Percentiles rank a stretch among this genome's conserved stretches.
Evolutionary conservation across 2,888 invertebrate species (phyloP).

Genomic region (Drosophila multiciliata): DNA sequence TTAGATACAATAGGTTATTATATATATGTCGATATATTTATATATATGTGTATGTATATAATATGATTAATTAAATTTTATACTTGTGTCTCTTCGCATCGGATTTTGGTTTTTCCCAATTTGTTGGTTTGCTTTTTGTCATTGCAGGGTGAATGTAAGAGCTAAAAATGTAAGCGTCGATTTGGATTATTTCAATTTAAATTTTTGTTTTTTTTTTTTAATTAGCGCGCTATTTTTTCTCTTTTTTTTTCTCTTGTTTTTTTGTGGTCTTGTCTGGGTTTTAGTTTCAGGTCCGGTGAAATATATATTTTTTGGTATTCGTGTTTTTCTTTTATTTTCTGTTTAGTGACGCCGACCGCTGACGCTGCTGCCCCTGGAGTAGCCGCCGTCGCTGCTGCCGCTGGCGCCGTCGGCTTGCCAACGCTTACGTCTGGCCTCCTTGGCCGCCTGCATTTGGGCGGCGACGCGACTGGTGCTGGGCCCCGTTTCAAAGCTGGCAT

Average conservation of each 20-base stretch:
- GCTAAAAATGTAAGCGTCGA: conserved; percentile 78
- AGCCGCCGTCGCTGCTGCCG: conserved; percentile 75
- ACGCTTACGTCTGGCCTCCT: conserved; percentile 79
- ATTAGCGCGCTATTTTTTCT: conserved; percentile 6
- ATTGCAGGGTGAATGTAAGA: conserved; percentile 79
- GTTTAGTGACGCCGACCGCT: conserved; percentile 69
- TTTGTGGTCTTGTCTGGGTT: neutral
- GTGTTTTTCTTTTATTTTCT: neutral
- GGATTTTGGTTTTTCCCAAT: neutral
- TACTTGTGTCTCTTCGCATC: conserved; percentile 55
- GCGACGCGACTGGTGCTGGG: conserved; percentile 81
- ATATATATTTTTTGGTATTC: neutral
- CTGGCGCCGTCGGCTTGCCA: conserved; percentile 82
- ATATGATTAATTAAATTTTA: conserved; percentile 47
- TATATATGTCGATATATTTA: neutral
- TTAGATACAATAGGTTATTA: conserved; percentile 21
- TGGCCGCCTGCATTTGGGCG: conserved; percentile 82
- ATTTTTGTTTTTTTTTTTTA: conserved; percentile 22
- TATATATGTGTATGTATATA: conserved; percentile 29
- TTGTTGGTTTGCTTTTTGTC: conserved; percentile 32
- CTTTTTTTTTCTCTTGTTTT: neutral
- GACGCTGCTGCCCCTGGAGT: conserved; percentile 70
- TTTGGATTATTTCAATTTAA: conserved; percentile 52
- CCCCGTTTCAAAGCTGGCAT: conserved; percentile 77
- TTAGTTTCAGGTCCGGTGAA: neutral